A percentile compares a stretch with the other conserved stretches of the same genome.
Conservation (phyloP, 2,113 vertebrate species). For the Zootoca vivipara region DNA sequence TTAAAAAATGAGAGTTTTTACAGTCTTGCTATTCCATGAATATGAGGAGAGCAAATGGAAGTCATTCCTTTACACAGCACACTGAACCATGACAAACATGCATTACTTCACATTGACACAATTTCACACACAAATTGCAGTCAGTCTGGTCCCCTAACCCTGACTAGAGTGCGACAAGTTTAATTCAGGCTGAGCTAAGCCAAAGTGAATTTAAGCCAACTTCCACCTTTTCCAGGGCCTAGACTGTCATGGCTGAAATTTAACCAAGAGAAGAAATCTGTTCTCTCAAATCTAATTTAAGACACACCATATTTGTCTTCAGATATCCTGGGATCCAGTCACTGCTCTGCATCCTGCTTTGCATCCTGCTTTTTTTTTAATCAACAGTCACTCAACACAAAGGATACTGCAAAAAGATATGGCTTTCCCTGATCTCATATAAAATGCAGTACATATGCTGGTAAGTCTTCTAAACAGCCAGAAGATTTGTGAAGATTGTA, state of each 20-base stretch:
- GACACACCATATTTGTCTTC: not conserved
- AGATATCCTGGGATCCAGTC: conserved; percentile 31
- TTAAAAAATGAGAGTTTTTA: conserved; percentile 8
- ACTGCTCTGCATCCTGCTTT: fast-evolving
- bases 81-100: not conserved
- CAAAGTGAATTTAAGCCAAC: not conserved
- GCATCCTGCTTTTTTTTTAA: not conserved
- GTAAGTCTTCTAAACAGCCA: not conserved
- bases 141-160: conserved; percentile 15
- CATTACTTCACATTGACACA: conserved; percentile 37
- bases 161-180: conserved; percentile 11
- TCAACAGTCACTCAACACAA: not conserved
- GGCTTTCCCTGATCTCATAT: too few relatives aligned
- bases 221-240: not conserved
- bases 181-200: conserved; percentile 13
- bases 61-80: not conserved
- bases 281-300: not conserved
- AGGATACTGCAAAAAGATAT: not conserved
- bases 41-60: not conserved
- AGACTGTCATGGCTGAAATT: conserved; percentile 11
- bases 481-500: not conserved
- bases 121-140: conserved; percentile 49
- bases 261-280: not conserved
- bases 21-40: not conserved
- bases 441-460: not conserved